phyloP scores from a whole-genome alignment of 2,888 invertebrate genomes.

The Cloeon dipterum region DNA sequence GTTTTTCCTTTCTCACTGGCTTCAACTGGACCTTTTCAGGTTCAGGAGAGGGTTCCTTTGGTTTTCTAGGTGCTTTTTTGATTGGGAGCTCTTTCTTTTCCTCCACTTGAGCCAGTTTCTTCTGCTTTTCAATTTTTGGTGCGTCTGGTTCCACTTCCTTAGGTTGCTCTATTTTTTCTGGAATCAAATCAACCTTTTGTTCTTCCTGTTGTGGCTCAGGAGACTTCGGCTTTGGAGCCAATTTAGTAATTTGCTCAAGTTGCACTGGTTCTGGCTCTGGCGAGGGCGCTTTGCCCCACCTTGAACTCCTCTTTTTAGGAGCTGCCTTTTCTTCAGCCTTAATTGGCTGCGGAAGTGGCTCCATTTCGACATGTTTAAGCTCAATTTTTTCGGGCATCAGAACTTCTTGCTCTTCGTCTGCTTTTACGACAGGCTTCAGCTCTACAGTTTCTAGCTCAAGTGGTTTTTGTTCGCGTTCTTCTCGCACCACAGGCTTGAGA shows the following conservation, averaged over 20 bases:
- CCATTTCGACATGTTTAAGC: constrained; percentile 8
- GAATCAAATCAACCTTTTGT: too few relatives aligned
- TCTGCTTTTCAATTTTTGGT: too few relatives aligned
- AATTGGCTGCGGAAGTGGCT: constrained; percentile 13
- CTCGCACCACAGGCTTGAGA: constrained; percentile 10
- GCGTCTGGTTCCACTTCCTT: too few relatives aligned
- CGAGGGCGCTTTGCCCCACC: too few relatives aligned
- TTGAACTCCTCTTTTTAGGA: neutral
- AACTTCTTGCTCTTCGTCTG: constrained; percentile 8
- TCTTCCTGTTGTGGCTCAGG: too few relatives aligned
- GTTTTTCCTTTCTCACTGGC: constrained; percentile 13
- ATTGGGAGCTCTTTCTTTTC: constrained; percentile 5
- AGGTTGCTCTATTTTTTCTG: constrained; percentile 10
- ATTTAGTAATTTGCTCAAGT: constrained; percentile 11
- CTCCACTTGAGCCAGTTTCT: constrained; percentile 8
- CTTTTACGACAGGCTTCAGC: constrained; percentile 14
- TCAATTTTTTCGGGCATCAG: constrained; percentile 9
- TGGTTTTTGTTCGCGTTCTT: constrained; percentile 5
- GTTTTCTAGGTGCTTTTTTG: constrained; percentile 12
- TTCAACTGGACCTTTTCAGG: constrained; percentile 12
- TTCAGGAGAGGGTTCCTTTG: constrained; percentile 5
- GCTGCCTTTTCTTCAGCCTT: too few relatives aligned
- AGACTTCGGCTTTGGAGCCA: constrained; percentile 11
- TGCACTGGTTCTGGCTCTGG: constrained; percentile 7
- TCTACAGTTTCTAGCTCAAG: constrained; percentile 7